A percentile compares a stretch with the other conserved stretches of the same genome.
phyloP scores from a whole-genome alignment of 2,888 invertebrate genomes.

The Drosophila greeni region DNA sequence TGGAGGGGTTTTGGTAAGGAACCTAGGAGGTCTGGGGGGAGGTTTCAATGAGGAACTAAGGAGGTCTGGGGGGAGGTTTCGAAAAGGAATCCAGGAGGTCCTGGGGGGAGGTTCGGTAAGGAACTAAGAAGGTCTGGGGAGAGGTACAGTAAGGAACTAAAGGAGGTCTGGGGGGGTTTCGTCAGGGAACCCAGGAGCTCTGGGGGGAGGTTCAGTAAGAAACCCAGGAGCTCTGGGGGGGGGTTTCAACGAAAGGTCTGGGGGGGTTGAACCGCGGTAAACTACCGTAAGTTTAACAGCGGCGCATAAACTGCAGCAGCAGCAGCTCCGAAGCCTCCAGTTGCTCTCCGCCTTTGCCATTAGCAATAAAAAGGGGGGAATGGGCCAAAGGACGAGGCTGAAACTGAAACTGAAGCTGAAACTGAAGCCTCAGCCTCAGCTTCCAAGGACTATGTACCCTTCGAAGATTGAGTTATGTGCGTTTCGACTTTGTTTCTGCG shows the following conservation, averaged over 20 bases:
- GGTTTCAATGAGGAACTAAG: neutral
- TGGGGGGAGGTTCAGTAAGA: neutral
- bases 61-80: neutral
- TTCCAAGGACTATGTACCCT: slow-evolving; percentile 42
- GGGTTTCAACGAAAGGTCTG: neutral
- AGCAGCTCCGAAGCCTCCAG: slow-evolving; percentile 18
- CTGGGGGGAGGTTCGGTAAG: slow-evolving; percentile 1
- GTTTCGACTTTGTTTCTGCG: slow-evolving; percentile 71
- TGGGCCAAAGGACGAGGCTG: slow-evolving; percentile 2
- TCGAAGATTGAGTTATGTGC: slow-evolving; percentile 78
- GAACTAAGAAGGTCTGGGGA: neutral
- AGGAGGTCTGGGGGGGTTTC: neutral
- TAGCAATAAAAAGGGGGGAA: slow-evolving; percentile 66
- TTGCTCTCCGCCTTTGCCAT: slow-evolving; percentile 39
- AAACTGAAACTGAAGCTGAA: neutral
- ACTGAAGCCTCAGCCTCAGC: no score
- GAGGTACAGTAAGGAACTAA: neutral
- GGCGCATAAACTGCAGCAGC: slow-evolving; percentile 64
- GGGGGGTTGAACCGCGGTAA: slow-evolving; percentile 50
- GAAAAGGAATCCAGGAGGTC: neutral
- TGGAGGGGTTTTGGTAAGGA: no score
- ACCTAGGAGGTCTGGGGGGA: neutral
- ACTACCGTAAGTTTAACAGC: slow-evolving; percentile 73
- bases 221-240: neutral
- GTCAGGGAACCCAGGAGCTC: no score